Base-by-base conservation (phyloP, 1,140 invertebrate genomes). In the Zaprionus ghesquierei region DNA sequence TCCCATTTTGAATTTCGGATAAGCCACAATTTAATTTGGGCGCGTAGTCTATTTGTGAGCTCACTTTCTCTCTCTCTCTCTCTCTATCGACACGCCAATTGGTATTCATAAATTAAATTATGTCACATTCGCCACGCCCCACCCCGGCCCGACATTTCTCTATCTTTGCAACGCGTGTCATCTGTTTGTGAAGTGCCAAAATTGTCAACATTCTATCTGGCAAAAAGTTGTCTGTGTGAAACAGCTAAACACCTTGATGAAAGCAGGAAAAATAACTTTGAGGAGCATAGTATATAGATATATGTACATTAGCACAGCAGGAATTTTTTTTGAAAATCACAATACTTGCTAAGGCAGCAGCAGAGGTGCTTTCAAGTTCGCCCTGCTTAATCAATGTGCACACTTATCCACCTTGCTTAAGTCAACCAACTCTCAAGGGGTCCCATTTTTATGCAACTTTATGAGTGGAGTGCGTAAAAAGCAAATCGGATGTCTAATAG, bases 141-240 rank as follows among this genome's bases (percentile, higher is more conserved):
- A 25, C 49, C 20, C 41, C 69, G 29, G 29, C 38, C 58, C 50
- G 44, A 20, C 15, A 33, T 50, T 53, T 41, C 44, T 25, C 63
- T 49, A 35, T 68, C 56, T 46, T 59, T 33, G 69, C 58, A 46
- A 33, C 35, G 35, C 51, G 54, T 69, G 63, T 68, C 79, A 46
- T 75, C 79, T 81, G 79, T 68, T 78, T 25, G 25, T 70, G 79
- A 82, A 62, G 73, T 76, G 76, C 49, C 61, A 66, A 65, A 69
- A 62, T 60, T 74, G 64, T 69, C 70, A 56, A 41, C 69, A 68
- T 60, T 75, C 59, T 71, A 70, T 59, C 64, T 54, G 31, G 18
- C 15, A 55, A 38, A 63, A 69, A 77, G 44, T 73, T 76, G 53
- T 31, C 4, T 8, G n/a, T n/a, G n/a, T 49, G 49, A 56, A 61